Base-by-base conservation (phyloP, 2,888 invertebrate genomes). In the Ennomos fuscantarius region DNA sequence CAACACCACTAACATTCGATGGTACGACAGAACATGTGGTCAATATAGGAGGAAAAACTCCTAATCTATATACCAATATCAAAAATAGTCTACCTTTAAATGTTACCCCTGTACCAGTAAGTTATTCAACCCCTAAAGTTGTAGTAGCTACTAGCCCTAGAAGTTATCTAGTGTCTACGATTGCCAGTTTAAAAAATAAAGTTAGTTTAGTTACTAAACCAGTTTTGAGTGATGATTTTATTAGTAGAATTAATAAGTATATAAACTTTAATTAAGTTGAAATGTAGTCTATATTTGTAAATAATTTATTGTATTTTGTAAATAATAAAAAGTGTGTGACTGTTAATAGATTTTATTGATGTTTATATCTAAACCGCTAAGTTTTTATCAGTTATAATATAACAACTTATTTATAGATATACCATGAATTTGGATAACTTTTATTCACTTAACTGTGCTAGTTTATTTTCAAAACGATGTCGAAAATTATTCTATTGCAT, bases 231-330 rank as follows among this genome's bases (percentile, higher is more conserved):
- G 72, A 78, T 48, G 79, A 77, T 37, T 91, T 81, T 71, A 82
- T 91, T 32, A 78, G 84, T 62, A 86, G 82, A 56, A 87, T 91
- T 34, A 89, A 88, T 69, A 89, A 86, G 63, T 92, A 92, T 79
- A 78, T 92, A 60, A 78, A 70, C 42, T 90, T 80, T 68, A 79
- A 77, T 58, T 74, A 65, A 69, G 45, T 55, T 48, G n/a, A 51
- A 24, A 3, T 51, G 34, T 60, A 53, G 40, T 45, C 15, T 44
- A 49, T 47, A 57, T 44, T 41, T 72, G 65, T 70, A 69, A 59
- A 63, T 72, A 67, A 63, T 60, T 56, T 65, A 63, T 62, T 55
- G 12, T 46, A 43, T 54, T 42, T 36, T 35, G 36, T 48, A 44
- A 43, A 43, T 43, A 50, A 13, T 50, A 43, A 50, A 46, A 39